Evolutionary conservation across 1,140 invertebrate genomes (phyloP).

Genomic region (Zophobas morio): DNA sequence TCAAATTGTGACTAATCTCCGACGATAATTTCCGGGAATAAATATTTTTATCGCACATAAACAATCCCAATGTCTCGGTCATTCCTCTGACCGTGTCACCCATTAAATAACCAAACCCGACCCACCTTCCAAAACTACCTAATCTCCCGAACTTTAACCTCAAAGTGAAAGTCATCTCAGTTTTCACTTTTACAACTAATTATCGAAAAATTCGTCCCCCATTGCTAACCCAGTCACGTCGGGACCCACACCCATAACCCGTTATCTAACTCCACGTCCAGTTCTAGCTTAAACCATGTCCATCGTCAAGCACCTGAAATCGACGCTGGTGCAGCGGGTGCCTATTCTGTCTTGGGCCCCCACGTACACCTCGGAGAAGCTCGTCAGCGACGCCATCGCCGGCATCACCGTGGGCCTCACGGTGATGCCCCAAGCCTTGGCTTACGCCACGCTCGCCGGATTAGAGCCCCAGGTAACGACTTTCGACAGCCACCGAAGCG

Average conservation of each 20-base stretch:
- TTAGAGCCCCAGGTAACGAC: slow-evolving; percentile 82
- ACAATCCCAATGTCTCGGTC: too few relatives aligned
- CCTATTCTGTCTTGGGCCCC: slow-evolving; percentile 81
- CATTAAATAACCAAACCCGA: too few relatives aligned
- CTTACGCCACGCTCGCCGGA: slow-evolving; percentile 88
- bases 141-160: too few relatives aligned
- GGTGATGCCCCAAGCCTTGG: slow-evolving; percentile 90
- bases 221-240: background rate
- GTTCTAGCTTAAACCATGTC: slow-evolving; percentile 48
- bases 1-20: too few relatives aligned
- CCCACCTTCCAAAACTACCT: too few relatives aligned
- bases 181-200: background rate
- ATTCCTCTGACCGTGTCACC: too few relatives aligned
- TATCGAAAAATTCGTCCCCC: background rate
- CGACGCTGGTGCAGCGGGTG: slow-evolving; percentile 65
- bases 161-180: too few relatives aligned
- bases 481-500: slow-evolving; percentile 1
- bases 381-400: slow-evolving; percentile 83
- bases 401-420: slow-evolving; percentile 90
- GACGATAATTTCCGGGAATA: too few relatives aligned
- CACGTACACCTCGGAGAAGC: slow-evolving; percentile 80
- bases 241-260: background rate
- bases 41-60: too few relatives aligned
- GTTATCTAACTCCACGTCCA: background rate
- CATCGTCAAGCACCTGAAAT: slow-evolving; percentile 31